A percentile compares a stretch with the other conserved stretches of the same genome.
phyloP scores from a whole-genome alignment of 1,140 invertebrate genomes.

The Psix sp. region DNA sequence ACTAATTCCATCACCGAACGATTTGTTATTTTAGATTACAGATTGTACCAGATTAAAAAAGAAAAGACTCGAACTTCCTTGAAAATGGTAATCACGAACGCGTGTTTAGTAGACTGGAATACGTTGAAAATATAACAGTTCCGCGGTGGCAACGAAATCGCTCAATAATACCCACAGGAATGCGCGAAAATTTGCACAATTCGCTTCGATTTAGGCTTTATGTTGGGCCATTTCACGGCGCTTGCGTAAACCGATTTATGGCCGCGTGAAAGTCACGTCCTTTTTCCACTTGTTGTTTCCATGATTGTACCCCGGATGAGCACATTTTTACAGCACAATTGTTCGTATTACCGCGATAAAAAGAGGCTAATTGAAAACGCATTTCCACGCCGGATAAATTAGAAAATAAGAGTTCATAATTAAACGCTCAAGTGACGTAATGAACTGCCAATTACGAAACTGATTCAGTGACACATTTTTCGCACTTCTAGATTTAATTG shows the following conservation, averaged over 20 bases:
- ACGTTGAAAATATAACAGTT: slow-evolving; percentile 13
- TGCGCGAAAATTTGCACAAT: slow-evolving; percentile 16
- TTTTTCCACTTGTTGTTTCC: neutral
- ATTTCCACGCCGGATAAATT: slow-evolving; percentile 24
- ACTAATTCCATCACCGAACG: slow-evolving; percentile 6
- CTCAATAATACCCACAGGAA: slow-evolving; percentile 13
- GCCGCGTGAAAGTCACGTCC: neutral
- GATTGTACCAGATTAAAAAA: slow-evolving; percentile 6
- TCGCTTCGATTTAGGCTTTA: slow-evolving; percentile 19
- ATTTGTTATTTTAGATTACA: slow-evolving; percentile 12
- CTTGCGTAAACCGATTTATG: slow-evolving; percentile 17
- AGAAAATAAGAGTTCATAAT: slow-evolving; percentile 39
- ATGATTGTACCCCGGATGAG: neutral
- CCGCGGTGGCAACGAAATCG: slow-evolving; percentile 31
- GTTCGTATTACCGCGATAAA: slow-evolving; percentile 5
- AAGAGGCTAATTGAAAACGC: slow-evolving; percentile 19
- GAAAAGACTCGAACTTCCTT: slow-evolving; percentile 22
- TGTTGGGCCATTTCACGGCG: slow-evolving; percentile 18
- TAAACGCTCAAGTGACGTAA: slow-evolving; percentile 20
- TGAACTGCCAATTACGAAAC: slow-evolving; percentile 22
- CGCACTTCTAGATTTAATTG: too few relatives aligned
- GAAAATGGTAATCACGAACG: slow-evolving; percentile 22
- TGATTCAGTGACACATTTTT: slow-evolving; percentile 24
- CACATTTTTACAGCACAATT: slow-evolving; percentile 16
- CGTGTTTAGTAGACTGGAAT: slow-evolving; percentile 42